Evolutionary conservation across 2,113 vertebrate species (phyloP).

Genomic region (Phocoena sinus): DNA sequence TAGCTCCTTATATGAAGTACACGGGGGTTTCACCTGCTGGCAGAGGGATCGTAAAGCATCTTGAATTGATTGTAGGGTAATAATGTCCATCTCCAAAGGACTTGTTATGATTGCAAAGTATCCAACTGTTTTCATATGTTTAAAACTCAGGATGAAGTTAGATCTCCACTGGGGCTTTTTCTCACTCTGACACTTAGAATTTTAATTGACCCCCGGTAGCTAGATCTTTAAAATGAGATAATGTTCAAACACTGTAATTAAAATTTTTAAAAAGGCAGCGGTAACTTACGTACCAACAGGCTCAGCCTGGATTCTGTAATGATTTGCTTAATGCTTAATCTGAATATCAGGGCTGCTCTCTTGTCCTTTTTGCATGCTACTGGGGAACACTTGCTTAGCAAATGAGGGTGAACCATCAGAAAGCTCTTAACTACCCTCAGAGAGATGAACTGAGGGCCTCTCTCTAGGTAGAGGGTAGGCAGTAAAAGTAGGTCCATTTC

Average conservation of each 20-base stretch:
- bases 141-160: constrained; percentile 63
- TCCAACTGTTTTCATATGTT: constrained; percentile 49
- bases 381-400: neutral
- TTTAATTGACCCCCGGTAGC: constrained; percentile 63
- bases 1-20: neutral
- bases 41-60: constrained; percentile 42
- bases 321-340: neutral
- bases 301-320: neutral
- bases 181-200: constrained; percentile 47
- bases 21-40: neutral
- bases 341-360: neutral
- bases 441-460: neutral
- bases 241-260: constrained; percentile 64
- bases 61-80: constrained; percentile 45
- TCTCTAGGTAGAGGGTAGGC: neutral
- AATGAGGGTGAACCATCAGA: neutral
- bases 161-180: constrained; percentile 43
- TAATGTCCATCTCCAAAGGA: constrained; percentile 58
- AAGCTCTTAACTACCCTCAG: neutral
- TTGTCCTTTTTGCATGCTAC: neutral
- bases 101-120: constrained; percentile 58
- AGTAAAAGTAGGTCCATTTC: neutral
- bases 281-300: constrained; percentile 28
- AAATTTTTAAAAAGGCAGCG: constrained; percentile 57
- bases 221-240: constrained; percentile 67